Base-by-base conservation (phyloP, 2,888 invertebrate genomes). In the Aleiodes alternator region DNA sequence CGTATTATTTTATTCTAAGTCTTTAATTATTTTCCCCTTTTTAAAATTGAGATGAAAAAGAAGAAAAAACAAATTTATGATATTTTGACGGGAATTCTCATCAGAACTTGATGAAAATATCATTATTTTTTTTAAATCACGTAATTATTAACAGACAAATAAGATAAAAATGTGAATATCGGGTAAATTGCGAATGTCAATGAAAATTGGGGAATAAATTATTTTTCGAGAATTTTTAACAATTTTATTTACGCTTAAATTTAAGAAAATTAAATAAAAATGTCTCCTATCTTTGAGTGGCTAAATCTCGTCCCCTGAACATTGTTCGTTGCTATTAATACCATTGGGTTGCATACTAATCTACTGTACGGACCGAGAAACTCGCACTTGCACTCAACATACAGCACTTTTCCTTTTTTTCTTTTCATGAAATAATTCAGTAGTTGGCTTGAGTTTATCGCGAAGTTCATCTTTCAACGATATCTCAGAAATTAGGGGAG, bases 281-380 rank as follows among this genome's bases (percentile, higher is more conserved):
- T 12, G 61, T 34, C 14, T 8, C 6, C 48, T 38, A 14, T 68
- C 51, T 51, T 29, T 51, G 51, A 77, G 75, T 74, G 50, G 61
- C 68, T 71, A 76, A 59, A 77, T 78, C 77, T 69, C 29, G 70
- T 77, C 73, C 85, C 85, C 83, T 85, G 85, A 87, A 87, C 87
- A 87, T 87, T 87, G 87, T 87, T 87, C 86, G 85, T 80, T 84
- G 85, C 87, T 87, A 87, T 87, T 86, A 87, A 87, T 87, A 87
- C 84, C 79, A 84, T 83, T 84, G 84, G 85, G 83, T 86, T 87
- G 87, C 87, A 87, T 85, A 86, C 86, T 87, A 87, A 87, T 87
- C 84, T 85, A 82, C 84, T 82, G 82, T 77, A 73, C 74, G 70
- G 53, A 56, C 53, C 64, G 64, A 73, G 51, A 48, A 56, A 66